Base-by-base conservation (phyloP, 2,888 invertebrate genomes). In the Hypomecis punctinalis region DNA sequence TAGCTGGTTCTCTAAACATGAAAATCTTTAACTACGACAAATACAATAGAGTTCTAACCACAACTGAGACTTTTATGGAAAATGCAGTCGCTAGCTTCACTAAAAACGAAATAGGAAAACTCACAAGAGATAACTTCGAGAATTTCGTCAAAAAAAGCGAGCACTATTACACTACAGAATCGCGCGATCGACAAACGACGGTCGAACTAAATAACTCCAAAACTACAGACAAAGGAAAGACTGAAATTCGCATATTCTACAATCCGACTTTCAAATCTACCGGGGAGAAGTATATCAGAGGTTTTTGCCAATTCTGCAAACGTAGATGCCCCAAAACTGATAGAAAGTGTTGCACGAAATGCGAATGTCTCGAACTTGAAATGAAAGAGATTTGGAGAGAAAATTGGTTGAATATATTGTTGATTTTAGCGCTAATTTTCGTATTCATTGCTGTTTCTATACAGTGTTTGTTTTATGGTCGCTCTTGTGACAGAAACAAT, bases 61-160 rank as follows among this genome's bases (percentile, higher is more conserved):
- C 91, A 0, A 91, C 89, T 0, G 90, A 91, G 51, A 90, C 91
- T 0, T 90, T 88, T 7, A 83, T 86, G 79, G 88, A 93, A 39
- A 83, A 81, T 0, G 80, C 90, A 0, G 90, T 90, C 53, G 88
- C 90, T 0, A 90, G 91, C 67, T 91, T 91, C 72, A 90, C 88
- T 2, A 92, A 90, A 72, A 84, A 80, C 61, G 82, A 88, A 61
- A 71, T 91, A 0, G 81, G 85, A 1, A 87, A 85, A 73, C 66
- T 82, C 0, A 83, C 80, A 43, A 74, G 72, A 0, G 91, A 92
- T 42, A 86, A 89, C 45, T 86, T 93, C 3, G 93, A 93, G 61
- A 87, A 80, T 1, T 93, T 93, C 65, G 77, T 93, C 1, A 93
- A 93, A 74, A 84, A 87, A n/a, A 93, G 93, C 76, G 93, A 93